Conservation (phyloP, 2,888 invertebrate genomes). For the Nemotelus pantherinus region DNA sequence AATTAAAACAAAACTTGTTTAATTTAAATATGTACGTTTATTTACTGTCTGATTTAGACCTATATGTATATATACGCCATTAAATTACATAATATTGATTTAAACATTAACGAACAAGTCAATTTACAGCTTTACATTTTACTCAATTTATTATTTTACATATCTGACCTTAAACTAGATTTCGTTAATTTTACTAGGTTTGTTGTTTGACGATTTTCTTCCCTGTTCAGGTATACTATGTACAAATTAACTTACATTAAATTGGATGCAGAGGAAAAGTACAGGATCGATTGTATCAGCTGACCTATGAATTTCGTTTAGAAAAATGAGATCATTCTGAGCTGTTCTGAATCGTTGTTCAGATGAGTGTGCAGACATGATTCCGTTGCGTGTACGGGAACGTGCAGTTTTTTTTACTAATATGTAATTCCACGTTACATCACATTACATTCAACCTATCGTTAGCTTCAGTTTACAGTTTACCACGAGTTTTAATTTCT, state of each 20-base stretch:
- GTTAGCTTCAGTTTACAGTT: no score
- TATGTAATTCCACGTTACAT: no score
- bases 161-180: slow-evolving; percentile 35
- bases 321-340: no score
- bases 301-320: no score
- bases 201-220: slow-evolving; percentile 23
- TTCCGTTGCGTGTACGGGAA: slow-evolving; percentile 13
- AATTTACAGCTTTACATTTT: slow-evolving; percentile 25
- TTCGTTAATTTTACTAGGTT: slow-evolving; percentile 14
- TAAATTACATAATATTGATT: slow-evolving; percentile 41
- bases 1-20: no score
- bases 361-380: no score
- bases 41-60: slow-evolving; percentile 31
- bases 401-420: slow-evolving; percentile 20
- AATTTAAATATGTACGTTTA: slow-evolving; percentile 14
- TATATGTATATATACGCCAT: slow-evolving; percentile 5
- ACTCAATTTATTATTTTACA: slow-evolving; percentile 24
- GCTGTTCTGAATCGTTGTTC: no score
- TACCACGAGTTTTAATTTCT: no score
- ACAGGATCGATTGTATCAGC: no score
- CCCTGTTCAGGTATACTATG: slow-evolving; percentile 42
- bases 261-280: neutral
- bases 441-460: no score
- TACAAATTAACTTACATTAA: slow-evolving; percentile 41
- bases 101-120: slow-evolving; percentile 42